Base-by-base conservation (phyloP, 2,888 invertebrate genomes). In the Tetheella fluctuosa region DNA sequence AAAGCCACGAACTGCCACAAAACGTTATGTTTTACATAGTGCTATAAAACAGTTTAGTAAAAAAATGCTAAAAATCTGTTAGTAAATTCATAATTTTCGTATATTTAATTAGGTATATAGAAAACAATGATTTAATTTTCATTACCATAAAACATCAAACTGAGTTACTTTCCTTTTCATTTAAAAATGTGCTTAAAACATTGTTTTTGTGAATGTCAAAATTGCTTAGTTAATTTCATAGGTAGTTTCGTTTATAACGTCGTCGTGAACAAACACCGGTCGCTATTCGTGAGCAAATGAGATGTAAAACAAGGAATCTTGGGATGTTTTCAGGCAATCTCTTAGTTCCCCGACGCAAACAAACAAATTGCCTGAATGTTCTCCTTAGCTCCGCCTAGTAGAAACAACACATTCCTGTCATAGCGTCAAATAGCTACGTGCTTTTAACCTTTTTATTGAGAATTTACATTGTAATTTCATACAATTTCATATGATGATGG, bases 241-340 rank as follows among this genome's bases (percentile, higher is more conserved):
- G n/a, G n/a, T n/a, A 66, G 68, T 72, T 69, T 63, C 61, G 64
- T 69, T 75, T 48, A 66, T 74, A 66, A 58, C 68, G 60, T 67
- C 61, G 59, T 57, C 57, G 63, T 54, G 59, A 65, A 71, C 67
- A 70, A 71, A 72, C 67, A 68, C 62, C 57, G 70, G 69, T 66
- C 67, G 69, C 69, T 70, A 73, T 77, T 79, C 69, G 76, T 67
- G 73, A 79, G 77, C 70, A 84, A 85, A 85, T 84, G 84, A 80
- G 82, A 83, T 85, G 85, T 86, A 81, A 86, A 85, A 84, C 81
- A 83, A 80, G 78, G 77, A 81, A 83, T 84, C 80, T 78, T 68
- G 78, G 73, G 68, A 79, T 82, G 79, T 79, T 82, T 83, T 80
- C 80, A 84, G 81, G 79, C 79, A 77, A 79, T 78, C 77, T 79